Conservation (phyloP, 2,113 vertebrate species). For the Myiagra hebetior region DNA sequence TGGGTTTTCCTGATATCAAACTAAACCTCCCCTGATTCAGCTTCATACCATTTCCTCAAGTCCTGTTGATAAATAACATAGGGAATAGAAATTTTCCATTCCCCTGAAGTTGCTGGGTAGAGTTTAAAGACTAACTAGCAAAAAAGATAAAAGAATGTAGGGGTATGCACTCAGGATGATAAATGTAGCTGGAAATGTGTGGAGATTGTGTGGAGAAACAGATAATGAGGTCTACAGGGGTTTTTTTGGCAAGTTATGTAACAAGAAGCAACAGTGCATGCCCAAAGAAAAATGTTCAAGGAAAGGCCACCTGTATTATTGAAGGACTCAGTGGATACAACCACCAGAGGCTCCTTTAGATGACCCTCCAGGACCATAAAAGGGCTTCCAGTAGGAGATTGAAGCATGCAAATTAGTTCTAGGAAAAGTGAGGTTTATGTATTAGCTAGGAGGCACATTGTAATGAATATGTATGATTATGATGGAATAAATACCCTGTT, state of each 20-base stretch:
- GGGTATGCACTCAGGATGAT: neutral
- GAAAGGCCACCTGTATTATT: neutral
- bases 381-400: neutral
- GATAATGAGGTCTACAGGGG: neutral
- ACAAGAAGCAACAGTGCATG: neutral
- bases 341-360: neutral
- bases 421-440: neutral
- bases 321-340: neutral
- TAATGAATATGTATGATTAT: neutral
- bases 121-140: neutral
- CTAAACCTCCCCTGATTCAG: neutral
- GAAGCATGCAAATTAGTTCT: neutral
- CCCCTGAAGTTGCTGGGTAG: neutral
- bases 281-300: neutral
- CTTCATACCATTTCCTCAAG: rapidly evolving
- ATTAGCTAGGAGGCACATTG: neutral
- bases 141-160: neutral
- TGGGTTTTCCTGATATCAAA: neutral
- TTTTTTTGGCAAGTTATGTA: neutral
- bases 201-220: neutral
- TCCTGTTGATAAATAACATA: neutral
- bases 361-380: neutral
- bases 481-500: neutral
- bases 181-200: neutral
- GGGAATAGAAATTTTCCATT: neutral